These are phyloP conservation scores for Ennomos erosarius DNA, from an alignment of 2,888 invertebrate genomes.

Conservation along the genomic window DNA sequence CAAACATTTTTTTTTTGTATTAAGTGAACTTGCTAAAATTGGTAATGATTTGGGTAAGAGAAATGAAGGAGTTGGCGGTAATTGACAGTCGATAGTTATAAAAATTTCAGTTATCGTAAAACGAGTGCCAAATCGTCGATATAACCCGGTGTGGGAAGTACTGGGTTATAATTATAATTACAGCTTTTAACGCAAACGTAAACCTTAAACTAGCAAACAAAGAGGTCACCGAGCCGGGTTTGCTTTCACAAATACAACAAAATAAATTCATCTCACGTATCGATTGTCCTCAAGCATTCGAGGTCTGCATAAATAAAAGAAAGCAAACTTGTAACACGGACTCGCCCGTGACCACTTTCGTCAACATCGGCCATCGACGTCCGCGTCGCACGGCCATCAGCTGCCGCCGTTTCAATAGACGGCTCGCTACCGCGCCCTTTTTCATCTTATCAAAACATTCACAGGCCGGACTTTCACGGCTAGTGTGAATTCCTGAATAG, in stretches of 20 bases:
- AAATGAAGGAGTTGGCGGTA: too few relatives aligned
- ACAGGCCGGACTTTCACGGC: conserved; percentile 12
- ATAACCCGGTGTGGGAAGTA: conserved; percentile 57
- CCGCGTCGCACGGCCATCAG: conserved; percentile 6
- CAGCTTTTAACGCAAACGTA: conserved; percentile 78
- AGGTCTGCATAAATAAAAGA: conserved; percentile 81
- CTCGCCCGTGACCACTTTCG: conserved; percentile 71
- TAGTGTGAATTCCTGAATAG: conserved; percentile 8
- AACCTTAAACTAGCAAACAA: conserved; percentile 63
- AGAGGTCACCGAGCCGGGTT: conserved; percentile 80
- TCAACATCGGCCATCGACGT: conserved; percentile 44
- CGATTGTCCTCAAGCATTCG: conserved; percentile 80
- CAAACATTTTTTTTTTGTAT: too few relatives aligned
- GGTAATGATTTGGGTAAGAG: not conserved
- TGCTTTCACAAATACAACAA: conserved; percentile 84
- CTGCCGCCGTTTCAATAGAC: conserved; percentile 9
- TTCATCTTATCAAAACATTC: conserved; percentile 24
- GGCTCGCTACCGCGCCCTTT: conserved; percentile 28
- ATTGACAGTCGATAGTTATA: conserved; percentile 10
- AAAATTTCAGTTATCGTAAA: conserved; percentile 59
- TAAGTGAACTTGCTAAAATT: too few relatives aligned
- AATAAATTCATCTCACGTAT: conserved; percentile 85
- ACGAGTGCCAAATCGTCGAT: conserved; percentile 74
- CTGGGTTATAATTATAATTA: conserved; percentile 49
- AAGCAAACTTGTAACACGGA: conserved; percentile 78